Percentiles rank a stretch among this genome's conserved stretches.
Conservation (phyloP, 2,797 vertebrate genomes). For the Ataeniobius toweri region DNA sequence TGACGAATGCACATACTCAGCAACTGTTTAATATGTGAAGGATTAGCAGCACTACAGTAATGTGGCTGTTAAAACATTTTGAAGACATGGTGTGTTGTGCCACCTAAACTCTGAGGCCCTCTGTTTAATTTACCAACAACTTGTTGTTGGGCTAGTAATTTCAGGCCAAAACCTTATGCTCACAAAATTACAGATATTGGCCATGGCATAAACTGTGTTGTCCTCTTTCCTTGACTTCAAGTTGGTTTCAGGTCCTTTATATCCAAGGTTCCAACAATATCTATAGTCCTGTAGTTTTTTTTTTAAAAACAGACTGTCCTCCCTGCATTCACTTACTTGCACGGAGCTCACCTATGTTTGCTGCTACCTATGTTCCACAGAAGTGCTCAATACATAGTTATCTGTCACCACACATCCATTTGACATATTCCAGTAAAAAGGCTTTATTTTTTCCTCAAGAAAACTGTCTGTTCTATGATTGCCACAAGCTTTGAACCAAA, state of each 20-base stretch:
- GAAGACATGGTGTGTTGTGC: background rate
- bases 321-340: background rate
- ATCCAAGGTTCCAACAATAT: background rate
- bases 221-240: background rate
- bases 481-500: conserved; percentile 61
- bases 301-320: background rate
- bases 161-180: background rate
- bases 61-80: background rate
- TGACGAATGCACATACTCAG: background rate
- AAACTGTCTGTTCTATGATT: no score
- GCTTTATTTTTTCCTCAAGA: background rate
- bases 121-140: no score
- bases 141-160: no score
- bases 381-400: background rate
- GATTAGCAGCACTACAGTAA: background rate
- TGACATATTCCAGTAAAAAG: background rate
- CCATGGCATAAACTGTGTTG: background rate
- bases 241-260: background rate
- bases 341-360: background rate
- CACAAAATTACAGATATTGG: background rate
- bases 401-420: background rate
- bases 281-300: background rate
- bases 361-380: background rate
- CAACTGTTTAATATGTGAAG: background rate
- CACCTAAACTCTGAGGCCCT: background rate